Evolutionary conservation across 2,797 vertebrate genomes (phyloP), one percentile per base, ranked within the genome.

Genomic region (Cichlasoma orientale): DNA sequence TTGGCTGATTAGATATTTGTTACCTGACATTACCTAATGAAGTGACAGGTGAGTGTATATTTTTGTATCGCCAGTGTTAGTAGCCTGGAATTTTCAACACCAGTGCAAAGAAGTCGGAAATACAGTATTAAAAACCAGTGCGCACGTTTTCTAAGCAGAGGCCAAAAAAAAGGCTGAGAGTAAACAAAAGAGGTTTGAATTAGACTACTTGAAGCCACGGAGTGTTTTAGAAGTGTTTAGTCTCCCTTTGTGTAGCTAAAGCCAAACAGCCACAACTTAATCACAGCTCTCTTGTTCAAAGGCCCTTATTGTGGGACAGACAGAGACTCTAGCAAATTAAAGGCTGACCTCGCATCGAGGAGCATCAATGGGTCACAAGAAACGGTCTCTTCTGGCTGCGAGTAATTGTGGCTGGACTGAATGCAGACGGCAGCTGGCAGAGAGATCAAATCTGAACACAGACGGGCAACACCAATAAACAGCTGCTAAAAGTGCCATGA

Each of bases 351-450:
- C 78, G 72, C 80, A 79, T 77, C 68, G 57, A 86, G 83, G 74
- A 84, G 84, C 87, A 21, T 84, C 82, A 88, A 79, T 76, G 78
- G 75, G 63, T 82, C 82, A 84, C 78, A 77, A 86, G 90, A 74
- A 86, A 68, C 78, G 5, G 66, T 75, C 79, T 89, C 84, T 82
- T 81, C 83, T 82, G 81, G 71, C 77, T 58, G 63, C 52, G 7
- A 72, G 77, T 74, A 33, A 77, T 47, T 59, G 74, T 29, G 72
- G 47, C 54, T 3, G 7, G 55, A 75, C 56, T 85, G 78, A 86
- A 68, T 19, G 76, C 63, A 80, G 80, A 77, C 78, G 13, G 88
- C 89, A 91, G 89, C 88, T 90, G 86, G 89, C 79, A 70, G 75
- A 36, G 59, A 89, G 41, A 36, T 16, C 3, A 9, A 52, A 73